phyloP scores from a whole-genome alignment of 23 tunicate genomes.

The Clavelina lepadiformis region DNA sequence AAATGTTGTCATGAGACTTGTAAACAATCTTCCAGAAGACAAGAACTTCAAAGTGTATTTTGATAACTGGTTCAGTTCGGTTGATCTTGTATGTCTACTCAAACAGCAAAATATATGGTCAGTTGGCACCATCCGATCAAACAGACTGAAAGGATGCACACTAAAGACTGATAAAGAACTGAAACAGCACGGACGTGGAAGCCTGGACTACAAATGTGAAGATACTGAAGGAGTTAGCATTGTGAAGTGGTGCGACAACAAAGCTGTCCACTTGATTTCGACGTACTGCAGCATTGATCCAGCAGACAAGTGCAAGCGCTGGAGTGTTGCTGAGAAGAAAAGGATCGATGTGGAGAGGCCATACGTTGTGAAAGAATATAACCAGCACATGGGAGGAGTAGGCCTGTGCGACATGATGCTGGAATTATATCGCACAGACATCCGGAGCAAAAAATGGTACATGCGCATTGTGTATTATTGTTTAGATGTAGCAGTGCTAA shows the following conservation, averaged over 20 bases:
- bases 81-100: no score
- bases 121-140: no score
- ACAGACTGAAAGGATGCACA: no score
- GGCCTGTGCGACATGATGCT: slow-evolving; percentile 22
- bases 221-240: background rate
- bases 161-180: no score
- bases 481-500: slow-evolving; percentile 11
- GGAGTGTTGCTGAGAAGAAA: slow-evolving; percentile 6
- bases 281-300: slow-evolving; percentile 13
- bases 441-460: slow-evolving; percentile 21
- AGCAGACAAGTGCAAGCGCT: slow-evolving; percentile 14
- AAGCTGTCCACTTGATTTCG: slow-evolving; percentile 9
- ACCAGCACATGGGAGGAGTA: slow-evolving; percentile 22
- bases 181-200: slow-evolving; percentile 3
- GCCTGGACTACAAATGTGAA: slow-evolving; percentile 1
- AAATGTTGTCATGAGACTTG: slow-evolving; percentile 17
- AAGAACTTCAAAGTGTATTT: slow-evolving; percentile 8
- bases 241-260: slow-evolving; percentile 12
- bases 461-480: slow-evolving; percentile 25
- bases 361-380: slow-evolving; percentile 17
- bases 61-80: slow-evolving; percentile 21
- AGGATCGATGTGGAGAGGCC: slow-evolving; percentile 17
- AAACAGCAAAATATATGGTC: no score
- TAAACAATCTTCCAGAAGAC: slow-evolving; percentile 8
- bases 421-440: slow-evolving; percentile 18